Percentiles rank a stretch among this genome's conserved stretches.
Evolutionary conservation across 2,888 invertebrate genomes (phyloP).

Genomic region (Volucella inanis): DNA sequence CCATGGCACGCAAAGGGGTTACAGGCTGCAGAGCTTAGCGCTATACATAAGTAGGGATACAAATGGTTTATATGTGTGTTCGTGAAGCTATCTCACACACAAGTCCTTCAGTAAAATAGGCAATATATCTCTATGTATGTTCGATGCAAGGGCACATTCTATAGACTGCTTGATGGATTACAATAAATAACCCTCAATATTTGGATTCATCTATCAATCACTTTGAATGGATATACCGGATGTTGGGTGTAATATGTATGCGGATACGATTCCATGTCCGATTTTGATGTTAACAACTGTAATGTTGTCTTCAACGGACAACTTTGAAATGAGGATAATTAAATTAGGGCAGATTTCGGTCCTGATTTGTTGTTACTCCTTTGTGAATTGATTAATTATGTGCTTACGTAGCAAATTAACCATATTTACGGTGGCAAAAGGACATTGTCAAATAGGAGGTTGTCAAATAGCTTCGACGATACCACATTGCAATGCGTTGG

Average conservation of each 20-base stretch:
- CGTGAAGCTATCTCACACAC: background rate
- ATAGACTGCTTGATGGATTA: conserved; percentile 42
- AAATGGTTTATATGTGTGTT: background rate
- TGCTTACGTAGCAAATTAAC: conserved; percentile 48
- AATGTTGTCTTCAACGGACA: conserved; percentile 44
- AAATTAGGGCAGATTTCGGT: conserved; percentile 38
- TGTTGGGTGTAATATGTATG: background rate
- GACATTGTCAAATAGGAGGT: background rate
- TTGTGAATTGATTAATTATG: conserved; percentile 37
- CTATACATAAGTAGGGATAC: too few species aligned
- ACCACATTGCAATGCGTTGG: background rate
- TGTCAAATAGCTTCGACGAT: background rate
- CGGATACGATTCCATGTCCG: background rate
- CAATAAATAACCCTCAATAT: conserved; percentile 39
- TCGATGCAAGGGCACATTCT: background rate
- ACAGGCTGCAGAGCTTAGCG: background rate
- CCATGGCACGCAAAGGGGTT: background rate
- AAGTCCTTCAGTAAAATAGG: background rate
- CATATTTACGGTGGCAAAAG: conserved; percentile 3
- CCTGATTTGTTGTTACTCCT: conserved; percentile 38
- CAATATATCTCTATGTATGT: background rate
- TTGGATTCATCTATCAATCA: conserved; percentile 38
- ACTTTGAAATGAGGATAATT: conserved; percentile 32
- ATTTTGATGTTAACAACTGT: conserved; percentile 37
- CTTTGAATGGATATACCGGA: conserved; percentile 2